Evolutionary conservation across 2,113 vertebrate genomes (phyloP).

Genomic region (Taxidea taxus): DNA sequence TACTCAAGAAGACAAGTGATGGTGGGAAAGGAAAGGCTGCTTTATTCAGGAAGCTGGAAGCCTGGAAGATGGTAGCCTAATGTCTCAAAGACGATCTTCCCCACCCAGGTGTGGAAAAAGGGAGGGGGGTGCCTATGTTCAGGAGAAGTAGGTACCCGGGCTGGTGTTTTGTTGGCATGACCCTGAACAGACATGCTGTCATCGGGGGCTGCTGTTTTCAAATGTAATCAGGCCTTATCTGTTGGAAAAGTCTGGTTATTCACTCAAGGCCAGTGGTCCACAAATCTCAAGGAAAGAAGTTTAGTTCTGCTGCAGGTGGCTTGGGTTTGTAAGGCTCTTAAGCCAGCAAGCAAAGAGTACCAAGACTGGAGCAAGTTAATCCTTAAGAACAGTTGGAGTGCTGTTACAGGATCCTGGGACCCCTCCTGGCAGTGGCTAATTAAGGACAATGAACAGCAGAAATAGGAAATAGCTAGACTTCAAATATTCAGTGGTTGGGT

Average conservation of each 20-base stretch:
- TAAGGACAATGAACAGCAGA: neutral
- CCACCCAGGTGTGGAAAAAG: neutral
- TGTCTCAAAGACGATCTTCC: neutral
- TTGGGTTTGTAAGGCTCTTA: neutral
- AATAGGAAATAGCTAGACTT: neutral
- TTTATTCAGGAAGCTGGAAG: neutral
- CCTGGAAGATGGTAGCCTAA: neutral
- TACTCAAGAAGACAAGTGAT: neutral
- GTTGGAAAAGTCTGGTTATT: neutral
- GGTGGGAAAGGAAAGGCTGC: neutral
- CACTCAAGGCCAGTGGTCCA: neutral
- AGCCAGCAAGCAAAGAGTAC: neutral
- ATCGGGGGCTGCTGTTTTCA: neutral
- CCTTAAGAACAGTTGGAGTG: neutral
- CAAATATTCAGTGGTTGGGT: accelerated
- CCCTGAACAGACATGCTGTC: neutral
- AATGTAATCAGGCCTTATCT: neutral
- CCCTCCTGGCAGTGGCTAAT: neutral
- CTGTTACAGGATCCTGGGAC: neutral
- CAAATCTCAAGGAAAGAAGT: neutral
- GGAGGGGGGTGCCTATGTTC: neutral
- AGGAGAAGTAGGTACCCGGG: neutral
- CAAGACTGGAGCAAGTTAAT: neutral
- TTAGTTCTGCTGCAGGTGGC: neutral
- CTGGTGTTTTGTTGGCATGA: neutral